A percentile compares a stretch with the other conserved stretches of the same genome.
Conservation (phyloP, 2,888 invertebrate genomes). For the Amblyteles armatorius region DNA sequence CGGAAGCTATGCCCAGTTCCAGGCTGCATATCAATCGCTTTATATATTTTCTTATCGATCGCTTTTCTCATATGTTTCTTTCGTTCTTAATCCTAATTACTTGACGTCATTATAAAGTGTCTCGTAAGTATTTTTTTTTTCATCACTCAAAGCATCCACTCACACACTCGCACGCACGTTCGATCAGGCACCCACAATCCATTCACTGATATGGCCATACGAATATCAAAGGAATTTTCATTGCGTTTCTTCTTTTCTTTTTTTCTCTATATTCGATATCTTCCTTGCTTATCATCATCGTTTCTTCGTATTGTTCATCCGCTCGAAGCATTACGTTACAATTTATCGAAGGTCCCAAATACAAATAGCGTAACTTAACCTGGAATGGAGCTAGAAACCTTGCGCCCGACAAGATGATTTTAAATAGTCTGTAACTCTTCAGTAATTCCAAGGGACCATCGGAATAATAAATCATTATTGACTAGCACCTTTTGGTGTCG, state of each 20-base stretch:
- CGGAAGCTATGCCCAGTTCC: slow-evolving; percentile 23
- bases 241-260: slow-evolving; percentile 39
- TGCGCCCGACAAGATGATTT: not conserved
- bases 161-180: slow-evolving; percentile 30
- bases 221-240: slow-evolving; percentile 61
- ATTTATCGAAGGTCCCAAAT: slow-evolving; percentile 15
- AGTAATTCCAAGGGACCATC: not conserved
- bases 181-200: slow-evolving; percentile 52
- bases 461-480: not conserved
- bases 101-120: slow-evolving; percentile 28
- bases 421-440: not conserved
- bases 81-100: slow-evolving; percentile 43
- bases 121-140: slow-evolving; percentile 31
- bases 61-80: slow-evolving; percentile 21
- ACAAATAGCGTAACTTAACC: not conserved
- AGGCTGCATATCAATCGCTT: slow-evolving; percentile 32
- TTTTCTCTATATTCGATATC: slow-evolving; percentile 47
- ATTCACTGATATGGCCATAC: slow-evolving; percentile 67
- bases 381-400: not conserved
- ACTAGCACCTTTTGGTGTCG: not conserved
- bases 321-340: slow-evolving; percentile 57
- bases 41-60: not conserved
- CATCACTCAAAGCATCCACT: slow-evolving; percentile 36
- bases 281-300: slow-evolving; percentile 29
- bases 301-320: slow-evolving; percentile 38